phyloP scores from a whole-genome alignment of 2,888 invertebrate genomes.

The Chloromyia formosa region DNA sequence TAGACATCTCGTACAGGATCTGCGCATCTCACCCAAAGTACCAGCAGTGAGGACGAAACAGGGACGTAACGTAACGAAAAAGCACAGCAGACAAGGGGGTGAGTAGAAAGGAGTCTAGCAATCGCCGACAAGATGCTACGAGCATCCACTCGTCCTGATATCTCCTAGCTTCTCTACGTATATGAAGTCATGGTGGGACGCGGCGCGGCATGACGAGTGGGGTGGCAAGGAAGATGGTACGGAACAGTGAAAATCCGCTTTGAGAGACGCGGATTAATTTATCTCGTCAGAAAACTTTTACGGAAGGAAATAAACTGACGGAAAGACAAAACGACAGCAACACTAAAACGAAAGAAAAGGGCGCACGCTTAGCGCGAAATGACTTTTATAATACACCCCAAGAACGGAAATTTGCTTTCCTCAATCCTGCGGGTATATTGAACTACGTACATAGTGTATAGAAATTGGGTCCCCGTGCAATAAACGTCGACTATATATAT shows the following conservation, averaged over 20 bases:
- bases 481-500: too few relatives aligned
- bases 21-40: conserved; percentile 10
- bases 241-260: conserved; percentile 10
- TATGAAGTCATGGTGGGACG: too few relatives aligned
- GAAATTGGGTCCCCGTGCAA: neutral
- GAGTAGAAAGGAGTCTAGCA: neutral
- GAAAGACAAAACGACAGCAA: neutral
- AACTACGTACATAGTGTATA: neutral
- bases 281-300: neutral
- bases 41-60: neutral
- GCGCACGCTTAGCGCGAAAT: neutral
- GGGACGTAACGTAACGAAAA: neutral
- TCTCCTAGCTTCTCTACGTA: neutral
- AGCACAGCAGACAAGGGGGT: neutral
- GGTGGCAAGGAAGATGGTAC: too few relatives aligned
- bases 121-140: too few relatives aligned
- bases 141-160: neutral
- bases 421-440: conserved; percentile 5
- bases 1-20: conserved; percentile 9
- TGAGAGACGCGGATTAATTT: conserved; percentile 16
- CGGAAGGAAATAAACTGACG: conserved; percentile 15
- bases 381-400: conserved; percentile 8
- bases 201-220: too few relatives aligned
- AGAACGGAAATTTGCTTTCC: conserved; percentile 7
- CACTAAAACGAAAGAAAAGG: neutral